Evolutionary conservation across 1,140 invertebrate genomes (phyloP), one percentile per base, ranked within the genome.

Genomic region (Macrocentrus cingulum): DNA sequence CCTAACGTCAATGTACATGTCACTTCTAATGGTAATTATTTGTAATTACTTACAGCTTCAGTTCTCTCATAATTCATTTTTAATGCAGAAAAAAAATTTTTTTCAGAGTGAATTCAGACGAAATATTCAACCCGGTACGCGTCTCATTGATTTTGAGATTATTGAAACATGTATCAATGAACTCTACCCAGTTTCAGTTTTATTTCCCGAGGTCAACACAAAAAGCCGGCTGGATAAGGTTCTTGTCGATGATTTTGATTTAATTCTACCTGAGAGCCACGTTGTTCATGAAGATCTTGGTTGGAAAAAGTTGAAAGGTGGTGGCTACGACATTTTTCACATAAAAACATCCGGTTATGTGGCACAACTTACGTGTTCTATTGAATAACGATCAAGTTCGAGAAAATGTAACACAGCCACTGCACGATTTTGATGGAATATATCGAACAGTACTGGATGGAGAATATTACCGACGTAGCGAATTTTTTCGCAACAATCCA

Each of bases 401-500:
- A 25, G 37, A 4, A 19, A 41, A 42, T 49, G 18, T 66, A 2
- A 36, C 56, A 7, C 48, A 55, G 48, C 36, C 39, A 37, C 25
- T 19, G 11, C 8, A n/a, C 5, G 29, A n/a, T n/a, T n/a, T n/a
- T n/a, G n/a, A n/a, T n/a, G 2, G 18, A 49, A 37, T 20, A 59
- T 23, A 39, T 23, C 25, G 55, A 37, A 54, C 59, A 0, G 56
- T 63, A 3, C 41, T 63, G 8, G 61, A 66, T 57, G 64, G 61
- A 8, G 37, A 20, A 1, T 61, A 19, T 58, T 66, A 66, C 45
- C 32, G 22, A 22, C 49, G 57, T 37, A 61, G 59, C 44, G 42
- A 50, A 7, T 61, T 63, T 61, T 66, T 66, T 25, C 32, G 39
- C 1, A 50, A 55, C 1, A 48, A 63, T 46, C n/a, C 16, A 61